Evolutionary conservation across 2,113 vertebrate species (phyloP), one percentile per base, ranked within the genome.

Genomic region (Oreocharis arfaki): DNA sequence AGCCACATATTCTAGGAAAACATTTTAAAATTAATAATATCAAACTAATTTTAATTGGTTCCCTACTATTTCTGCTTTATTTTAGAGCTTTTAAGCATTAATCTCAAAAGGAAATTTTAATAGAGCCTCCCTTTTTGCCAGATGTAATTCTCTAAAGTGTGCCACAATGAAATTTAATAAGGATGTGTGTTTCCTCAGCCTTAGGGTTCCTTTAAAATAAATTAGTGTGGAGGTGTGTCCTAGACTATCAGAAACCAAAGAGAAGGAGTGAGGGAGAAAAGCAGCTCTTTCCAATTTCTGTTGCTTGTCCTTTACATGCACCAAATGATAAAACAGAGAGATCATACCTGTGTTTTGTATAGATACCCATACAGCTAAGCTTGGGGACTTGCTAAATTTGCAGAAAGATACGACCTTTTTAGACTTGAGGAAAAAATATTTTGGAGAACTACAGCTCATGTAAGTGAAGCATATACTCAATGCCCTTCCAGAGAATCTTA

Each of bases 221-320:
- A 77, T 56, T 73, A 79, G 4, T 22, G 27, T 59, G 30, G 8
- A 92, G 16, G 12, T 71, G n/a, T 64, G 33, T 63, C 42, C 37
- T 26, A 70, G 52, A 27, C 11, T 53, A 37, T 56, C 30, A 47
- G 44, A 90, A 81, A 64, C 2, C 9, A 60, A 76, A 77, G 28
- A 61, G 15, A n/a, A 64, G 9, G 14, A 76, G 20, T 44, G 26
- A 75, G 16, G 28, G 32, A 61, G 28, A 77, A 78, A 59, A 84
- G 6, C 0, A 1, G 1, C 3, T 75, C 7, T 49, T 46, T 17
- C 5, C 5, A 23, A 5, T 89, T 81, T 23, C n/a, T 80, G 4
- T 61, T 60, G 4, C n/a, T 77, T 49, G 32, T 67, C 18, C n/a
- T 86, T n/a, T 59, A 30, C 9, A 11, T 70, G 50, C 26, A 67